Base-by-base conservation (phyloP, 2,888 invertebrate species). In the Tenthredo notha region DNA sequence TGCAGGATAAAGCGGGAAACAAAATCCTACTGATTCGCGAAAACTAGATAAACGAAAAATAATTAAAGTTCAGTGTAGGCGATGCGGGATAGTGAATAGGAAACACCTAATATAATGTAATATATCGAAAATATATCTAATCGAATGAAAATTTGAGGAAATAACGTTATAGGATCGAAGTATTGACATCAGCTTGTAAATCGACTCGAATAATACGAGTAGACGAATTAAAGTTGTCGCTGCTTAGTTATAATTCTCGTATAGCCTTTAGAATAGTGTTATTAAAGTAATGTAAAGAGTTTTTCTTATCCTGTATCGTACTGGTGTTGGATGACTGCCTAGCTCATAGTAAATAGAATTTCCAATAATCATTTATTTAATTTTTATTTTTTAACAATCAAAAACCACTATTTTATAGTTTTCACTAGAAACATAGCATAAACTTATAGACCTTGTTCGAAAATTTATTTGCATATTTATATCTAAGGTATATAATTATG, bases 281-380 rank as follows among this genome's bases (percentile, higher is more conserved):
- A 85, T 85, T 75, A 85, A 78, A 85, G 67, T 77, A 77, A 33
- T 29, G 84, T 77, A 77, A 77, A 25, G 54, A 77, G 77, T 77
- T 77, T 47, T 54, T 50, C 77, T 88, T 87, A 89, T 89, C 89
- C 89, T 86, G 89, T 91, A 90, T 90, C 88, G 90, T 91, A 92
- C 91, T 91, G 90, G 88, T 91, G 90, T 93, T 92, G 90, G 91
- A 90, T 91, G 91, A 91, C 90, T 91, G 91, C 92, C 91, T 92
- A 92, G 92, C 93, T 93, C 93, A 93, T 92, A 93, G 92, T 90
- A 90, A 88, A 90, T 90, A 90, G 90, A 86, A 86, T 84, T 83
- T 54, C 86, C 77, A 85, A 85, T 54, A 85, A 33, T 83, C 54
- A 82, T 74, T 86, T 85, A 33, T 33, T 33, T 33, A 33, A 2